Conservation (phyloP, 2,113 vertebrate genomes). For the Hucho hucho region DNA sequence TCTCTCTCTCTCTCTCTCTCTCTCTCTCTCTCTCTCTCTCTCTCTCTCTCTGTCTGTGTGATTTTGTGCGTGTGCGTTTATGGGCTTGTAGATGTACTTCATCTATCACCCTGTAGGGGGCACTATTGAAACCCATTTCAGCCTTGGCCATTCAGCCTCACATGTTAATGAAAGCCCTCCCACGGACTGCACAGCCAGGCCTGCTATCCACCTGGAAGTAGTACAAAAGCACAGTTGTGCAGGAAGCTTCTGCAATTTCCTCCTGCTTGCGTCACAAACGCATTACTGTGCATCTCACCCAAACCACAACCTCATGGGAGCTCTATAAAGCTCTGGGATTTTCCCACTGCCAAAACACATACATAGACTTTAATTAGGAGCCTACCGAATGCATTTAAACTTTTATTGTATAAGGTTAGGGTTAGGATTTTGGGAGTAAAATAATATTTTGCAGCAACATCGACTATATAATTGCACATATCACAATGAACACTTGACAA, state of each 20-base stretch:
- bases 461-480: too few species aligned
- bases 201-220: slow-evolving; percentile 66
- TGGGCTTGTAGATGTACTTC: too few species aligned
- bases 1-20: too few species aligned
- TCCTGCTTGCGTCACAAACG: slow-evolving; percentile 67
- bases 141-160: neutral
- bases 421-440: too few species aligned
- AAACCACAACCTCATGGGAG: slow-evolving; percentile 77
- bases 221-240: slow-evolving; percentile 67
- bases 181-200: slow-evolving; percentile 11
- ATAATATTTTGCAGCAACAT: too few species aligned
- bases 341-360: slow-evolving; percentile 61
- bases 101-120: neutral
- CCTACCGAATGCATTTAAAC: neutral
- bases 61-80: too few species aligned
- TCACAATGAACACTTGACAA: too few species aligned
- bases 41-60: too few species aligned
- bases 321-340: slow-evolving; percentile 50
- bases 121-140: neutral
- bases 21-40: too few species aligned
- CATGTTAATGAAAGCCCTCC: slow-evolving; percentile 6
- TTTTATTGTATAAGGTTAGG: neutral
- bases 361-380: slow-evolving; percentile 23
- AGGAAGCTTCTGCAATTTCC: slow-evolving; percentile 76
- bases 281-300: slow-evolving; percentile 63